These are phyloP conservation scores for Drosophila fuyamai DNA, from an alignment of 1,140 invertebrate species.

Conservation along the genomic window DNA sequence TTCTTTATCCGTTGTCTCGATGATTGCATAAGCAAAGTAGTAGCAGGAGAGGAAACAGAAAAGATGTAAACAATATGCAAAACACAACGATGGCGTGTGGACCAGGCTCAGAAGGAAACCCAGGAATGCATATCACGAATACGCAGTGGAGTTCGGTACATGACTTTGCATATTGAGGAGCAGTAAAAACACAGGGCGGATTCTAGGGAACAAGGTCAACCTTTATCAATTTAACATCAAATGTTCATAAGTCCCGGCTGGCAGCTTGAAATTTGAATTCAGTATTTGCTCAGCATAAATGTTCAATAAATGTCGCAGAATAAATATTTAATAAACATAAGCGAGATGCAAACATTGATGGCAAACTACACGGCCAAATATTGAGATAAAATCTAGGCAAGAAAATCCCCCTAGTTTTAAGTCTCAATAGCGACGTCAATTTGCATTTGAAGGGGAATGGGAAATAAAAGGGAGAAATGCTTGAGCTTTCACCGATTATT, in stretches of 20 bases:
- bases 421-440: constrained; percentile 56
- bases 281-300: constrained; percentile 30
- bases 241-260: constrained; percentile 51
- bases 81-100: constrained; percentile 50
- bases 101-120: not conserved
- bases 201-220: constrained; percentile 60
- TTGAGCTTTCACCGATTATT: constrained; percentile 24
- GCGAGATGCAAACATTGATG: constrained; percentile 36
- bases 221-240: constrained; percentile 63
- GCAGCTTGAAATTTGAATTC: constrained; percentile 12
- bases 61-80: constrained; percentile 78
- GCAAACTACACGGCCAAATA: constrained; percentile 29
- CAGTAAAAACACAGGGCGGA: not conserved
- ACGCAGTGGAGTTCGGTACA: constrained; percentile 49
- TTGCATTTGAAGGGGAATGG: constrained; percentile 47
- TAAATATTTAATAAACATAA: constrained; percentile 78
- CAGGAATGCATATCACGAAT: constrained; percentile 58
- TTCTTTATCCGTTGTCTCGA: not conserved
- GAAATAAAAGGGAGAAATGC: constrained; percentile 38
- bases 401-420: constrained; percentile 20
- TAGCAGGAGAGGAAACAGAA: constrained; percentile 27
- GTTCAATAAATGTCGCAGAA: constrained; percentile 56
- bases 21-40: constrained; percentile 2
- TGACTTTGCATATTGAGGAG: constrained; percentile 44
- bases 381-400: constrained; percentile 46